These are phyloP conservation scores for Girardia tigrina DNA, from an alignment of 2,888 invertebrate species.

Conservation along the genomic window DNA sequence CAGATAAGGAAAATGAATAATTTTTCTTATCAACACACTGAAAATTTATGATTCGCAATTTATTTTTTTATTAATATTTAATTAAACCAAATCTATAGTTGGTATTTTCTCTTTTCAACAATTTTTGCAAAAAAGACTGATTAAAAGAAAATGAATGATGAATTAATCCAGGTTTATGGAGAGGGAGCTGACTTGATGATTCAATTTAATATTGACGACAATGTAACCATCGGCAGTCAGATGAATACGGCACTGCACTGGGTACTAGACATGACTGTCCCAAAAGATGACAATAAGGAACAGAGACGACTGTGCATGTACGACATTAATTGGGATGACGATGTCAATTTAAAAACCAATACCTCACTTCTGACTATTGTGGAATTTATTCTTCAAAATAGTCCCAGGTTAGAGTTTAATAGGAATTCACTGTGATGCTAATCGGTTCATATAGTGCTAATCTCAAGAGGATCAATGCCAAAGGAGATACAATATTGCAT, in stretches of 20 bases:
- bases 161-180: constrained; percentile 31
- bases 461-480: neutral
- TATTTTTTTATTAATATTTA: too few species aligned
- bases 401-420: constrained; percentile 25
- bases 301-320: neutral
- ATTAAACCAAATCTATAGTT: too few species aligned
- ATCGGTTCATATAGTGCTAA: neutral
- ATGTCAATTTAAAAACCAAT: neutral
- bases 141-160: too few species aligned
- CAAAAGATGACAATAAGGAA: neutral
- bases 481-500: constrained; percentile 6
- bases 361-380: constrained; percentile 15
- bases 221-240: constrained; percentile 3
- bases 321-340: constrained; percentile 13
- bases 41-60: too few species aligned
- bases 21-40: too few species aligned
- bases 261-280: neutral
- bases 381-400: constrained; percentile 31
- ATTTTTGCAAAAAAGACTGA: too few species aligned
- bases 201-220: constrained; percentile 26
- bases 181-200: constrained; percentile 27
- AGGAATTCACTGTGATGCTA: too few species aligned
- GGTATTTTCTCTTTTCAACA: too few species aligned
- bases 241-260: constrained; percentile 21
- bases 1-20: too few species aligned